These are phyloP conservation scores for Notocelia uddmanniana DNA, from an alignment of 2,888 invertebrate species.

Conservation along the genomic window DNA sequence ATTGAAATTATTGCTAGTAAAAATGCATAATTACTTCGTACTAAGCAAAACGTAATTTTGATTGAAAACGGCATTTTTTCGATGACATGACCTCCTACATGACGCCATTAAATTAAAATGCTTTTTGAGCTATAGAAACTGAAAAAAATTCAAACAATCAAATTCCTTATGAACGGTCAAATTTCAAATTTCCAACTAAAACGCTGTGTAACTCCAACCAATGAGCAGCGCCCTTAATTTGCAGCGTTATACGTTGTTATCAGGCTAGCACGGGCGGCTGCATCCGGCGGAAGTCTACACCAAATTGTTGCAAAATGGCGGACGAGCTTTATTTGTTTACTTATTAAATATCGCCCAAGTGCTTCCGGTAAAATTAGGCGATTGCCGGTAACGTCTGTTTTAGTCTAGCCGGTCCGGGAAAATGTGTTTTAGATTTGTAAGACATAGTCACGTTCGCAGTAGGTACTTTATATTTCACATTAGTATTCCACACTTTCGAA, in stretches of 20 bases:
- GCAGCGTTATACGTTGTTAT: conserved; percentile 53
- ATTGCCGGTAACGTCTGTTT: conserved; percentile 29
- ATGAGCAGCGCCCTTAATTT: conserved; percentile 40
- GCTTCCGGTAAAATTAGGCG: conserved; percentile 31
- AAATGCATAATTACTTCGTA: neutral
- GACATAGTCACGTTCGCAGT: neutral
- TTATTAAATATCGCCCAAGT: conserved; percentile 44
- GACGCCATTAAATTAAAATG: too few species aligned
- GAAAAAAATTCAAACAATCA: neutral
- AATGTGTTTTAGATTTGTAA: neutral
- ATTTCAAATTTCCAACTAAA: conserved; percentile 18
- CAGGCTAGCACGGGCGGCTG: conserved; percentile 58
- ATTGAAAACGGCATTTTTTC: neutral
- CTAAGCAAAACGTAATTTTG: neutral
- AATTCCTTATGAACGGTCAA: neutral
- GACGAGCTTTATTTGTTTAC: conserved; percentile 46
- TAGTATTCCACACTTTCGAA: too few species aligned
- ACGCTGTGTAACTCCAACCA: conserved; percentile 21
- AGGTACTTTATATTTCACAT: neutral
- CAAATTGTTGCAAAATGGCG: conserved; percentile 52
- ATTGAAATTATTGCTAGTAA: too few species aligned
- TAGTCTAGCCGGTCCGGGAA: neutral
- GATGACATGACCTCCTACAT: too few species aligned
- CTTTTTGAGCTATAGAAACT: too few species aligned
- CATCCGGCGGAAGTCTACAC: conserved; percentile 55